Evolutionary conservation across 2,797 vertebrate species (phyloP).

Genomic region (Sibirionetta formosa): DNA sequence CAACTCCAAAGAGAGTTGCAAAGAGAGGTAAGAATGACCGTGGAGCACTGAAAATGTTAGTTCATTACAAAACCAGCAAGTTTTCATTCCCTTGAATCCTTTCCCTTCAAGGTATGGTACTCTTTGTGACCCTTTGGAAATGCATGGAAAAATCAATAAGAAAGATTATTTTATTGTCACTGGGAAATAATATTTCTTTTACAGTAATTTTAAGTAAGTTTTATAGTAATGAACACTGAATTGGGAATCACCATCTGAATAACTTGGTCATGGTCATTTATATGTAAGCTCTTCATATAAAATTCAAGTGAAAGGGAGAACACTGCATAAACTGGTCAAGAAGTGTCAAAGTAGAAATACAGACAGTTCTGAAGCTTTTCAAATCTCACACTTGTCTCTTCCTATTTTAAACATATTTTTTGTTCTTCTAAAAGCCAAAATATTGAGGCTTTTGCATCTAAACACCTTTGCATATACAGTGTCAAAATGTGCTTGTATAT

Average conservation of each 20-base stretch:
- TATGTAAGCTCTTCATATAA: background rate
- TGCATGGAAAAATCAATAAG: background rate
- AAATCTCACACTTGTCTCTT: accelerated
- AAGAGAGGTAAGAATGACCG: slow-evolving; percentile 44
- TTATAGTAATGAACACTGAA: background rate
- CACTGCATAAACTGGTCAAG: background rate
- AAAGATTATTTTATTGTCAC: background rate
- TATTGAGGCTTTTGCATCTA: background rate
- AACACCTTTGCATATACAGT: background rate
- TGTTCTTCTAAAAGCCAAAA: background rate
- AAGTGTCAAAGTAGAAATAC: background rate
- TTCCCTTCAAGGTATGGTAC: background rate
- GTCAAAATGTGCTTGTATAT: background rate
- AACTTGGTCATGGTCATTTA: background rate
- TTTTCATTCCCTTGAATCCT: background rate
- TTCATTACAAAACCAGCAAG: background rate
- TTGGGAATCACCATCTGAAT: background rate
- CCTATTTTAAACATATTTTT: background rate
- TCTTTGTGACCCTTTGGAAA: background rate
- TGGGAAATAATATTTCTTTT: background rate
- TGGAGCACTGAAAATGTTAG: background rate
- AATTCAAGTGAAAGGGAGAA: background rate
- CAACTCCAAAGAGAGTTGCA: slow-evolving; percentile 12
- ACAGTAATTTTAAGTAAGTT: background rate
- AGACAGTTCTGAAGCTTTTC: background rate